A percentile compares a stretch with the other conserved stretches of the same genome.
Conservation (phyloP, 1,140 invertebrate species). For the Coelopa frigida region DNA sequence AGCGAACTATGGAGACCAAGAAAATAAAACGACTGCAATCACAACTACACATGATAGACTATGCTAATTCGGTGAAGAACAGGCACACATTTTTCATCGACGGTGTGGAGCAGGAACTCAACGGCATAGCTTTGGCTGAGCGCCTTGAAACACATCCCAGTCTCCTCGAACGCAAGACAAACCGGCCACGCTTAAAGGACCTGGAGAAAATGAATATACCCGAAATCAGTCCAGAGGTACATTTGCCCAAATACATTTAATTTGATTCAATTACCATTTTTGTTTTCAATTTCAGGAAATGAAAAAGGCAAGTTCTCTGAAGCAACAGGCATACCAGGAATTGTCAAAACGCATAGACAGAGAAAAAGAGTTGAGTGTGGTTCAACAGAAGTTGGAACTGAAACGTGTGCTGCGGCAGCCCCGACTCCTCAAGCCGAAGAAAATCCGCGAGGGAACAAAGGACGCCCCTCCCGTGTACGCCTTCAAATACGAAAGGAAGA, state of each 20-base stretch:
- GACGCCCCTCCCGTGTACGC: constrained; percentile 70
- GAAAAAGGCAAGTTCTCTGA: constrained; percentile 14
- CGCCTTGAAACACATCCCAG: constrained; percentile 67
- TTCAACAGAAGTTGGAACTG: constrained; percentile 79
- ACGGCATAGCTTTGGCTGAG: constrained; percentile 64
- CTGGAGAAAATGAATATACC: constrained; percentile 55
- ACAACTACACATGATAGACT: constrained; percentile 74
- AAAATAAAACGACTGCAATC: constrained; percentile 83
- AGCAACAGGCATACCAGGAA: constrained; percentile 59
- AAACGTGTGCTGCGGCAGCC: constrained; percentile 64
- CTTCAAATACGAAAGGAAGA: constrained; percentile 81
- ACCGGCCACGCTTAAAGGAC: constrained; percentile 57
- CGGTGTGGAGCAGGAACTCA: constrained; percentile 48
- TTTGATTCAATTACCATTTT: not conserved
- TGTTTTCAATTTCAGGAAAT: constrained; percentile 12
- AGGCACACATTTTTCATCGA: constrained; percentile 80
- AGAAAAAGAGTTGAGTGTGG: constrained; percentile 70
- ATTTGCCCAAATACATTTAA: not conserved
- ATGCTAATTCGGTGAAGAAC: constrained; percentile 59
- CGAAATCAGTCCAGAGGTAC: constrained; percentile 49
- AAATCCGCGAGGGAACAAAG: constrained; percentile 60
- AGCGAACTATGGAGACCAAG: constrained; percentile 75
- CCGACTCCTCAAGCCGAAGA: constrained; percentile 58
- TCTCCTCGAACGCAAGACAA: constrained; percentile 60
- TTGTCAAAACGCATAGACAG: constrained; percentile 72